phyloP scores from a whole-genome alignment of 2,113 vertebrate genomes.

The Origma solitaria region DNA sequence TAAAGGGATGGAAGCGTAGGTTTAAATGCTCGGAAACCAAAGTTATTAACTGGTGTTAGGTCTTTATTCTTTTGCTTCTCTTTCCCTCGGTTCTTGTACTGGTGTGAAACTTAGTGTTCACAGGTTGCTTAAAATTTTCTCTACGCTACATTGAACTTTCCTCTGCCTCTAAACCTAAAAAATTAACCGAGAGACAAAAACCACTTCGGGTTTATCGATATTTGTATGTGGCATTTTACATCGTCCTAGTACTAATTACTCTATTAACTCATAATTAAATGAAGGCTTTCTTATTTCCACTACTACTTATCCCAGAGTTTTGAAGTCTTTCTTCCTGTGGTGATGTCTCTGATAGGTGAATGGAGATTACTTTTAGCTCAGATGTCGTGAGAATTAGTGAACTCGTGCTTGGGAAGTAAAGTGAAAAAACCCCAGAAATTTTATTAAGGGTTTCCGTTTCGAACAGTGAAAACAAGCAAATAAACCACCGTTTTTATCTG shows the following conservation, averaged over 20 bases:
- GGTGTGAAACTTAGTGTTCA: background rate
- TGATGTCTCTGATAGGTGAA: background rate
- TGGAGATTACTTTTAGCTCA: background rate
- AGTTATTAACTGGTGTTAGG: background rate
- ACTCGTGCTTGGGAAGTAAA: background rate
- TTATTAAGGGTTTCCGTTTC: background rate
- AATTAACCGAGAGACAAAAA: background rate
- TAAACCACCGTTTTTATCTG: background rate
- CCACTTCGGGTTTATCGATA: background rate
- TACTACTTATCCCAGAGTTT: background rate
- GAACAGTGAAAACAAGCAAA: background rate
- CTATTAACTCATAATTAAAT: background rate
- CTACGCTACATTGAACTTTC: background rate
- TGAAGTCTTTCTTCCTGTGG: background rate
- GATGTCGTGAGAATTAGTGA: background rate
- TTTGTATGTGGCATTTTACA: background rate
- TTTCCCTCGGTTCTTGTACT: background rate
- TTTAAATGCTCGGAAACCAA: background rate
- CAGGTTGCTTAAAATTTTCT: background rate
- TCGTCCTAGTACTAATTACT: background rate
- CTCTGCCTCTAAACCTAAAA: background rate
- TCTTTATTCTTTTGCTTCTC: background rate
- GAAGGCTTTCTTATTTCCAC: background rate
- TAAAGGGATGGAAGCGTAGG: background rate
- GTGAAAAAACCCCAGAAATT: accelerated